Conservation (phyloP, 2,888 invertebrate species). For the Axea sp. region DNA sequence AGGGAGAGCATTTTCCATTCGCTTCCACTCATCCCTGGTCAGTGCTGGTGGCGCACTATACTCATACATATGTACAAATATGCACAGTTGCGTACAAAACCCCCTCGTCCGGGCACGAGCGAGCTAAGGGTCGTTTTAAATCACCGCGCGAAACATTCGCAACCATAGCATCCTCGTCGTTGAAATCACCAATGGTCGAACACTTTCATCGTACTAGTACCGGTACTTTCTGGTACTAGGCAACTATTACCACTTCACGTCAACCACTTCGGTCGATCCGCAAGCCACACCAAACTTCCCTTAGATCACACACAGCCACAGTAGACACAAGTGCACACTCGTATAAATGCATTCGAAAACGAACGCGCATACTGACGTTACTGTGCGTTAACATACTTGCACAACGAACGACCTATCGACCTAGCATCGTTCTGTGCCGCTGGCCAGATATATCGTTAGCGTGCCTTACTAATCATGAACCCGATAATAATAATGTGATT, state of each 20-base stretch:
- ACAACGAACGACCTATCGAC: conserved; percentile 50
- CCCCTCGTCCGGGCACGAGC: conserved; percentile 27
- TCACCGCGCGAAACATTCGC: conserved; percentile 67
- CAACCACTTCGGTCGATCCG: conserved; percentile 70
- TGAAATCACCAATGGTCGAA: conserved; percentile 69
- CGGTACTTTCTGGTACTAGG: conserved; percentile 67
- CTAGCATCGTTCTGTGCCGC: conserved; percentile 73
- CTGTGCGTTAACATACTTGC: conserved; percentile 56
- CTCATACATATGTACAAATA: conserved; percentile 21
- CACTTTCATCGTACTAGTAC: conserved; percentile 63
- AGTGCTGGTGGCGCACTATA: conserved; percentile 21
- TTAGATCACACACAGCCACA: conserved; percentile 38
- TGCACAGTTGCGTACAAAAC: conserved; percentile 19
- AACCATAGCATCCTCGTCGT: conserved; percentile 67
- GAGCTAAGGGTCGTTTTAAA: conserved; percentile 69
- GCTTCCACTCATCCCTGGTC: conserved; percentile 61
- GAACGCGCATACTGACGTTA: conserved; percentile 36
- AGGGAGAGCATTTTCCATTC: conserved; percentile 30
- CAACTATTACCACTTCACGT: conserved; percentile 34
- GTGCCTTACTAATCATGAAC: conserved; percentile 79
- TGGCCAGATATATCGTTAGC: conserved; percentile 79
- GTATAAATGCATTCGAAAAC: conserved; percentile 23
- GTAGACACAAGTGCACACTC: conserved; percentile 53
- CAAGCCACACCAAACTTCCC: conserved; percentile 58
- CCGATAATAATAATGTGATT: conserved; percentile 79